phyloP scores from a whole-genome alignment of 2,113 vertebrate species.

The Antechinus flavipes region DNA sequence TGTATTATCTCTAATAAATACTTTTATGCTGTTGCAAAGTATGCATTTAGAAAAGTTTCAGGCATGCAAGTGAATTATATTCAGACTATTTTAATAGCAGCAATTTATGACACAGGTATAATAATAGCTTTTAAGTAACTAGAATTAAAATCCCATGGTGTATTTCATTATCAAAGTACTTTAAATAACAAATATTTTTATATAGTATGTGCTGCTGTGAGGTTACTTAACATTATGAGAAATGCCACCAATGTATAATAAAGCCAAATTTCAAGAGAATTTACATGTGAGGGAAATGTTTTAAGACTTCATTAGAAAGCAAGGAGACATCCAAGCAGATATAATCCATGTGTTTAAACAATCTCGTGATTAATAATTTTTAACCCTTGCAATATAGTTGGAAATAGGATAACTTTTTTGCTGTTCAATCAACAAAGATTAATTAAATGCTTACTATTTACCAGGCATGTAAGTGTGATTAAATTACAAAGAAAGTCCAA shows the following conservation, averaged over 20 bases:
- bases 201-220: not conserved
- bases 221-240: slow-evolving; percentile 18
- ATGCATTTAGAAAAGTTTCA: slow-evolving; percentile 9
- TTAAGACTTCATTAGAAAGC: slow-evolving; percentile 15
- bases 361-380: not conserved
- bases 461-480: not conserved
- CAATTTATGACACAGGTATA: slow-evolving; percentile 37
- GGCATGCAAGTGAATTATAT: slow-evolving; percentile 11
- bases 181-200: slow-evolving; percentile 50
- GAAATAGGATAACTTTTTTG: not conserved
- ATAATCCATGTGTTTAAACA: not conserved
- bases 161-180: slow-evolving; percentile 17
- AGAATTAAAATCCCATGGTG: slow-evolving; percentile 20
- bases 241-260: slow-evolving; percentile 22
- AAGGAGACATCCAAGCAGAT: not conserved
- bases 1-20: not conserved
- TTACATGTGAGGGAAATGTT: not conserved
- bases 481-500: not conserved
- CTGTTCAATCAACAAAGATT: not conserved
- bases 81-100: slow-evolving; percentile 11
- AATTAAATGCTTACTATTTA: not conserved
- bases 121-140: slow-evolving; percentile 47
- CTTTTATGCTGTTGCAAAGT: not conserved
- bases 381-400: not conserved
- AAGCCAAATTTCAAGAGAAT: slow-evolving; percentile 17